Evolutionary conservation across 92 coral and sea anemone genomes (phyloP), one percentile per base, ranked within the genome.

Genomic region (Porites rus): DNA sequence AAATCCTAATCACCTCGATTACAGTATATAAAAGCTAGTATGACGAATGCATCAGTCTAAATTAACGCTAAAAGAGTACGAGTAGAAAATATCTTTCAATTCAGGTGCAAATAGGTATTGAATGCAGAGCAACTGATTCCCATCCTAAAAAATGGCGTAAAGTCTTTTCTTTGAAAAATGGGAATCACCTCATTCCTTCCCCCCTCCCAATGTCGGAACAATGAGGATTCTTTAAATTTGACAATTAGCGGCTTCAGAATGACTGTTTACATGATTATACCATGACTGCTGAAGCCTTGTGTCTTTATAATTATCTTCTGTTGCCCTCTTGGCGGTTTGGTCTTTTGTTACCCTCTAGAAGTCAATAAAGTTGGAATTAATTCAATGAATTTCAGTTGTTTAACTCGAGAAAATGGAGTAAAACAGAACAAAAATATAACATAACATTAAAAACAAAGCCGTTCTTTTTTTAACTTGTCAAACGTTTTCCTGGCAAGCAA

Each of bases 381-480:
- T 71, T 3, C 7, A 46, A 71, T 8, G n/a, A 71, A 31, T 10
- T 38, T 31, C 14, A 1, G 8, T 14, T 28, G 8, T 10, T 46
- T 43, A 31, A 28, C 20, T 31, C 10, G 20, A 72, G 7, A 16
- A 72, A 31, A 72, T 38, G 76, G 20, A 46, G 10, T 14, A 17
- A 2, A 1, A 28, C 38, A 28, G 3, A 28, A 28, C 38, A 28
- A 28, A 28, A 28, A 28, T 28, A 28, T 28, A 28, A 28, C 38
- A 22, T 22, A 28, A 28, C 38, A 18, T n/a, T 22, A 22, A 22
- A 18, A 2, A 81, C 85, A 69, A 10, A 81, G 77, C 77, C 77
- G 85, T 51, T 20, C 4, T 6, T 81, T 81, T 68, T 22, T 22
- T 22, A 22, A 22, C 24, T 22, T 22, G 24, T 22, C 24, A 22